phyloP scores from a whole-genome alignment of 2,797 vertebrate genomes.

The Halcyon smyrnensis region DNA sequence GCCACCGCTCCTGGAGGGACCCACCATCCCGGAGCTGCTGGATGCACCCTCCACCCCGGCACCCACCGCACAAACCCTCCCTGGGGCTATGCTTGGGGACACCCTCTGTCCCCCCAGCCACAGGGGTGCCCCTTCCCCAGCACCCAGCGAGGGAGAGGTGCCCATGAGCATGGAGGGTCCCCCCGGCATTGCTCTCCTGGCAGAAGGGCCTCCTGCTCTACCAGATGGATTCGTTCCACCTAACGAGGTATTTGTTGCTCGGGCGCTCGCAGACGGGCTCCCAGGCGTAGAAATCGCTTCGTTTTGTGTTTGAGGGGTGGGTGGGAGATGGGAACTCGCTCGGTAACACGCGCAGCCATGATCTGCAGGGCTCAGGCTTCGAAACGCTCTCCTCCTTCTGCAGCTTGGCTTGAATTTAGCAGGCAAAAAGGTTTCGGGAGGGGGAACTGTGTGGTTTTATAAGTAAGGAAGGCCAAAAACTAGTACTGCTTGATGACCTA shows the following conservation, averaged over 20 bases:
- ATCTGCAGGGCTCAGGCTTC: not conserved
- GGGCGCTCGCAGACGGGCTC: not conserved
- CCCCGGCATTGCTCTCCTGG: not conserved
- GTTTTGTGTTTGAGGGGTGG: not conserved
- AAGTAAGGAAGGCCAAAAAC: not conserved
- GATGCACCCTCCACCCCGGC: accelerated
- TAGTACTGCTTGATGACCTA: not conserved
- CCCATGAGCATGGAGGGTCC: not conserved
- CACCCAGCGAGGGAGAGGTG: not conserved
- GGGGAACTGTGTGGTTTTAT: not conserved
- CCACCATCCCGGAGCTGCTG: not conserved
- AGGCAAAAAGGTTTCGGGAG: accelerated
- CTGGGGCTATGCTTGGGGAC: accelerated
- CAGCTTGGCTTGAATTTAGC: not conserved
- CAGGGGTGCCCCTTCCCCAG: not conserved
- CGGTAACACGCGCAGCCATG: not conserved
- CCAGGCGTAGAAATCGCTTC: not conserved
- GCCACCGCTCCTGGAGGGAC: not conserved
- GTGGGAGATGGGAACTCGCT: conserved; percentile 5
- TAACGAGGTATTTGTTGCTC: conserved; percentile 80
- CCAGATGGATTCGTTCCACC: conserved; percentile 75
- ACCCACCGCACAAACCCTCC: not conserved
- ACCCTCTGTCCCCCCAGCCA: accelerated
- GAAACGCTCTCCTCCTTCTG: not conserved
- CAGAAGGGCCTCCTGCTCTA: conserved; percentile 68